Evolutionary conservation across 2,113 vertebrate species (phyloP).

Genomic region (Brevimyrus niger): DNA sequence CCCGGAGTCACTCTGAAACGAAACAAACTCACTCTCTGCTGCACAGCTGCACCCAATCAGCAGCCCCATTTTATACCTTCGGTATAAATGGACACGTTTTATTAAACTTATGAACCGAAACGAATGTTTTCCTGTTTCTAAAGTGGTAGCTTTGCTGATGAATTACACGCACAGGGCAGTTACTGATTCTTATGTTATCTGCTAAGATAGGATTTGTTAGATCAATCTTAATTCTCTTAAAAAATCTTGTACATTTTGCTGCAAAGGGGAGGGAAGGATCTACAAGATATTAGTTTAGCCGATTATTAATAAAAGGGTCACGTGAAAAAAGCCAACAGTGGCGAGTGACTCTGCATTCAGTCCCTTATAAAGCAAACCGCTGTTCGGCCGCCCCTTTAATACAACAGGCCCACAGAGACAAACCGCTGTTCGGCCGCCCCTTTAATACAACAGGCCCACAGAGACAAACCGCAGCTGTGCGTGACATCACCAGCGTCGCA

Average conservation of each 20-base stretch:
- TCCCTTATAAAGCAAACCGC: background rate
- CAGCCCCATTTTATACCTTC: background rate
- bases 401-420: background rate
- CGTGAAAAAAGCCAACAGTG: background rate
- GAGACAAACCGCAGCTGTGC: background rate
- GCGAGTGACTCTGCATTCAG: background rate
- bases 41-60: background rate
- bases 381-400: conserved; percentile 3
- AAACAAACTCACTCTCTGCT: background rate
- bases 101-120: background rate
- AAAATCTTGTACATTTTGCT: background rate
- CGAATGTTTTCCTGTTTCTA: background rate
- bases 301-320: background rate
- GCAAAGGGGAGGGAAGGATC: background rate
- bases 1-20: background rate
- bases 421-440: background rate
- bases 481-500: background rate
- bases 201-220: no score
- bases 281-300: background rate
- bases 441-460: background rate
- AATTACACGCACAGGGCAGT: background rate
- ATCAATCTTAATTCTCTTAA: no score
- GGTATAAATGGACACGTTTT: background rate
- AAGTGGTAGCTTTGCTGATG: background rate
- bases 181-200: background rate